Evolutionary conservation across 2,113 vertebrate genomes (phyloP), one percentile per base, ranked within the genome.

Genomic region (Cavia porcellus): DNA sequence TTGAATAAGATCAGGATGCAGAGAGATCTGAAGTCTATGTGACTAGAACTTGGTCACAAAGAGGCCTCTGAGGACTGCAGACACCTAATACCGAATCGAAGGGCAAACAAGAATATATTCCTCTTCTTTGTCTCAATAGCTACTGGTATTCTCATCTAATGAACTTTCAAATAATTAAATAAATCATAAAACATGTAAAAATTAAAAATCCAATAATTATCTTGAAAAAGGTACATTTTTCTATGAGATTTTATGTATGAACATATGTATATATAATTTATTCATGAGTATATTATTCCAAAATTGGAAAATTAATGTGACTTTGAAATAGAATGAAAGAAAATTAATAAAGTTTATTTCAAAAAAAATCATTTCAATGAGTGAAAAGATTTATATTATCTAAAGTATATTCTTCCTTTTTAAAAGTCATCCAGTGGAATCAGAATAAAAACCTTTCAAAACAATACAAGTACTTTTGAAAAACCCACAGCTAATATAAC

Each of bases 41-140:
- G 99, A 99, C 99, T 7, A 92, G 98, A 97, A 97, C 99, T 99
- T 1, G 99, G 99, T 66, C 98, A 99, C 97, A 99, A 98, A 97
- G 98, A 95, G 5, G 92, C 99, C 42, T 99, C 99, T 1, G 98
- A 98, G 0, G 99, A 99, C 99, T 99, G 99, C 98, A 96, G 4
- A 80, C 98, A 6, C 99, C 99, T 30, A 99, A 99, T 97, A 98
- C 99, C 96, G 99, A 98, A 97, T 74, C 99, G 94, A 99, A 74
- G 47, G 3, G 20, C 74, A 86, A 52, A 22, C 95, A 80, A 95
- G 6, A 9, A 4, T 0, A 3, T 6, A 1, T 25, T 4, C 11
- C 28, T 20, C 1, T 4, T 7, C 4, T 11, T 30, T 0, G 0
- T 1, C 5, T 12, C 20, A 0, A 0, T 35, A 17, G 17, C 42